These are phyloP conservation scores for Cynoglossus semilaevis DNA, from an alignment of 2,113 vertebrate species.

Conservation along the genomic window DNA sequence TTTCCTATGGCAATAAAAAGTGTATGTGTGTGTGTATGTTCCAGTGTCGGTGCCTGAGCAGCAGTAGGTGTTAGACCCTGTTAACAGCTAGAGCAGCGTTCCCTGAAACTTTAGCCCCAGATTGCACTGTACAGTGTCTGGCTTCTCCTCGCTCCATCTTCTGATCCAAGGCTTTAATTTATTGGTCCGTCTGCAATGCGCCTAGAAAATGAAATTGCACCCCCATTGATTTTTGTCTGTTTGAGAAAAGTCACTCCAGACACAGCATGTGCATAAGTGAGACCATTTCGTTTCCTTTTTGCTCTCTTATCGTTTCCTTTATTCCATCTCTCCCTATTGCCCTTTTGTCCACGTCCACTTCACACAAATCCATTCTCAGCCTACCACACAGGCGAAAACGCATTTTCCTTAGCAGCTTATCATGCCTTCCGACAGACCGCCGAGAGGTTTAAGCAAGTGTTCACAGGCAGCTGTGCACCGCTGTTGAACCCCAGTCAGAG, in stretches of 20 bases:
- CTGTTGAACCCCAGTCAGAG: slow-evolving; percentile 58
- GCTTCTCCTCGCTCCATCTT: slow-evolving; percentile 15
- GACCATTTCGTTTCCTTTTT: slow-evolving; percentile 1
- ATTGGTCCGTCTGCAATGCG: slow-evolving; percentile 34
- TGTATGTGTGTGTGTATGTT: not conserved
- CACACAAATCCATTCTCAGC: slow-evolving; percentile 43
- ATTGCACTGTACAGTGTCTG: slow-evolving; percentile 26
- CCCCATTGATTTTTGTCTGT: slow-evolving; percentile 59
- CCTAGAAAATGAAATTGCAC: slow-evolving; percentile 56
- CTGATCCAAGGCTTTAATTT: slow-evolving; percentile 47
- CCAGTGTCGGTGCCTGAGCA: slow-evolving; percentile 3
- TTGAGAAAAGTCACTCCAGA: slow-evolving; percentile 55
- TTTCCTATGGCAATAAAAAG: slow-evolving; percentile 1
- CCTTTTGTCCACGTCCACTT: slow-evolving; percentile 5
- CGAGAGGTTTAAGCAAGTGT: slow-evolving; percentile 53
- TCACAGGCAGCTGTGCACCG: slow-evolving; percentile 57
- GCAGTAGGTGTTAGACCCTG: slow-evolving; percentile 29
- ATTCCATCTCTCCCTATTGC: slow-evolving; percentile 7
- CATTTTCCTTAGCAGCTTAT: slow-evolving; percentile 49
- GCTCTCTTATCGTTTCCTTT: not conserved
- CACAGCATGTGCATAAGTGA: slow-evolving; percentile 30
- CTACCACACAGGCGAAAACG: slow-evolving; percentile 23
- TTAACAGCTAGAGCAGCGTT: slow-evolving; percentile 42
- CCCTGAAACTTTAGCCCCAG: slow-evolving; percentile 31
- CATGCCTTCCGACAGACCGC: slow-evolving; percentile 57